Percentiles rank a stretch among this genome's conserved stretches.
Conservation (phyloP, 2,113 vertebrate genomes). For the Sciurus niger region DNA sequence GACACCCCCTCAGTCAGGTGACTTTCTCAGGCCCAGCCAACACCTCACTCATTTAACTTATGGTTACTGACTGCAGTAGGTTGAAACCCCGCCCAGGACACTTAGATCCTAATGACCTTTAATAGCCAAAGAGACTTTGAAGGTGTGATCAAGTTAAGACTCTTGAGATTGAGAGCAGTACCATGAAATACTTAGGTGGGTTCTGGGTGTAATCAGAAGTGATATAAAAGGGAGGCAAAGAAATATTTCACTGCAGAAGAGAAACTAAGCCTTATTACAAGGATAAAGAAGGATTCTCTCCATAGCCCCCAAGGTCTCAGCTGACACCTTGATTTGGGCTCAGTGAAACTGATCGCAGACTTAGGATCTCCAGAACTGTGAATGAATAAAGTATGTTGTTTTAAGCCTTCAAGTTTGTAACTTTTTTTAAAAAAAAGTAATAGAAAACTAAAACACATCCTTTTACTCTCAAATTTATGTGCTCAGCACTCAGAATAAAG, state of each 20-base stretch:
- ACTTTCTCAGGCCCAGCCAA: background rate
- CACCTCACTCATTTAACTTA: background rate
- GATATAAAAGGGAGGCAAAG: background rate
- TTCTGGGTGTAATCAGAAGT: background rate
- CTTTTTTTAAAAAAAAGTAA: background rate
- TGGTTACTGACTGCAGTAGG: background rate
- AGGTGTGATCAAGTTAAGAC: background rate
- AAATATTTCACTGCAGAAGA: background rate
- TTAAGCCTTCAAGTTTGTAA: background rate
- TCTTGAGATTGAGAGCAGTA: background rate
- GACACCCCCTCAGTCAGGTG: no score
- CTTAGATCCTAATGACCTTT: background rate
- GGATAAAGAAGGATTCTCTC: background rate
- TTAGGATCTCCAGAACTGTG: conserved; percentile 22
- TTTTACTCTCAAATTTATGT: background rate
- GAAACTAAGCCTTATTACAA: background rate
- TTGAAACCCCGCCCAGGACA: background rate
- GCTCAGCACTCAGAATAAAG: background rate
- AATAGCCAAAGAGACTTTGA: background rate
- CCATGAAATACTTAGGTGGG: background rate
- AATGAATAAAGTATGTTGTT: background rate
- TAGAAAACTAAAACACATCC: background rate
- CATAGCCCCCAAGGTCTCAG: background rate
- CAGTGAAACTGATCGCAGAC: background rate
- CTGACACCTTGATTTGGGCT: background rate